A percentile compares a stretch with the other conserved stretches of the same genome.
Conservation (phyloP, 2,888 invertebrate genomes). For the Ophioninae sp. region DNA sequence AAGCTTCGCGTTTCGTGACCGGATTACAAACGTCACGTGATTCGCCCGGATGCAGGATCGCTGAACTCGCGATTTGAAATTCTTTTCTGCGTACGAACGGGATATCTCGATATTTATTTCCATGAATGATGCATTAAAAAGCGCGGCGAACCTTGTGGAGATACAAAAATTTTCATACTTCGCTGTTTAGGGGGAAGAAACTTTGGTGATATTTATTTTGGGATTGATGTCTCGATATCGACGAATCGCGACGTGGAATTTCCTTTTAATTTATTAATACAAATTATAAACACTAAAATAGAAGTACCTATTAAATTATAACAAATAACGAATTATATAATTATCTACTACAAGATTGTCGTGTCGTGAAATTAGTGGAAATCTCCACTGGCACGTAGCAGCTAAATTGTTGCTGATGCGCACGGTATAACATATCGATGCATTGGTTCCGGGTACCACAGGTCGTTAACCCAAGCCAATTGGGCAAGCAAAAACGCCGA, state of each 20-base stretch:
- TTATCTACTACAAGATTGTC: too few species aligned
- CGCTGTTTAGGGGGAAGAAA: neutral
- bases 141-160: neutral
- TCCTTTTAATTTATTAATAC: neutral
- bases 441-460: too few species aligned
- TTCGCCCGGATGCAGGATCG: neutral
- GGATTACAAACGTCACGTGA: conserved; percentile 35
- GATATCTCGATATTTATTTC: conserved; percentile 3
- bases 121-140: conserved; percentile 16
- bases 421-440: too few species aligned
- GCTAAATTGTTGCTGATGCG: too few species aligned
- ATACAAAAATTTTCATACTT: neutral
- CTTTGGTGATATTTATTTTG: neutral
- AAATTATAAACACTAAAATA: too few species aligned
- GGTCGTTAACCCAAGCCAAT: too few species aligned
- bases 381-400: too few species aligned
- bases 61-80: conserved; percentile 3
- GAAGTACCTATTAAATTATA: too few species aligned
- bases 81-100: neutral
- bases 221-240: neutral
- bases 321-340: too few species aligned
- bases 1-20: conserved; percentile 57
- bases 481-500: too few species aligned
- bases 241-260: neutral
- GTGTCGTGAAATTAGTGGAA: too few species aligned